Evolutionary conservation across 2,113 vertebrate species (phyloP), one percentile per base, ranked within the genome.

Genomic region (Taxidea taxus): DNA sequence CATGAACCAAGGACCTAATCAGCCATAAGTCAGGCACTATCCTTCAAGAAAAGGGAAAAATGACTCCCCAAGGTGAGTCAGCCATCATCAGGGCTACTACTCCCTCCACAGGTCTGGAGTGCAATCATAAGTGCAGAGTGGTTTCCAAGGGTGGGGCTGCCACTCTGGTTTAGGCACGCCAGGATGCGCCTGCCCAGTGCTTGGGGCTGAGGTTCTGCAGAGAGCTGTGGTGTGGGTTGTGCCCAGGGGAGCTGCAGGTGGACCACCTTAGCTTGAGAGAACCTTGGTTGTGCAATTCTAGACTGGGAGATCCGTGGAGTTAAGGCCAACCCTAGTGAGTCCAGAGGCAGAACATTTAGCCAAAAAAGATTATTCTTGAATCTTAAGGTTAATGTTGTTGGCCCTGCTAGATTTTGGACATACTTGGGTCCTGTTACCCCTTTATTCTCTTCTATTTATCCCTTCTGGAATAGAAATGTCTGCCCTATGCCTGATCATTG

Each of bases 261-360:
- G 14, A 37, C 6, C 37, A 7, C n/a, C 4, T 18, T 11, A 34
- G 31, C 12, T 4, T 21, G n/a, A n/a, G 49, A 29, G 34, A 70
- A 3, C n/a, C n/a, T 88, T 88, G 9, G 3, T 4, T 74, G 18
- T 89, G 27, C 39, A 12, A 34, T 31, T 56, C 2, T 3, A 54
- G 6, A 31, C 23, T 31, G 23, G 29, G 23, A 54, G 64, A 54
- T 1, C 29, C n/a, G 7, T 44, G 62, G 60, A 66, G 6, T 20
- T 49, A 44, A 49, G 6, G 8, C 21, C 13, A 29, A 64, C 16
- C 3, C 34, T 12, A 66, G 3, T 15, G 8, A 39, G 9, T 3
- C 13, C 47, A 3, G 10, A 80, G 3, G 1, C 27, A 14, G 7
- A 54, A 2, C 1, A 8, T 8, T 39, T 5, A 60, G 39, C 3